These are phyloP conservation scores for Eretmochelys imbricata DNA, from an alignment of 2,113 vertebrate genomes.

Conservation along the genomic window DNA sequence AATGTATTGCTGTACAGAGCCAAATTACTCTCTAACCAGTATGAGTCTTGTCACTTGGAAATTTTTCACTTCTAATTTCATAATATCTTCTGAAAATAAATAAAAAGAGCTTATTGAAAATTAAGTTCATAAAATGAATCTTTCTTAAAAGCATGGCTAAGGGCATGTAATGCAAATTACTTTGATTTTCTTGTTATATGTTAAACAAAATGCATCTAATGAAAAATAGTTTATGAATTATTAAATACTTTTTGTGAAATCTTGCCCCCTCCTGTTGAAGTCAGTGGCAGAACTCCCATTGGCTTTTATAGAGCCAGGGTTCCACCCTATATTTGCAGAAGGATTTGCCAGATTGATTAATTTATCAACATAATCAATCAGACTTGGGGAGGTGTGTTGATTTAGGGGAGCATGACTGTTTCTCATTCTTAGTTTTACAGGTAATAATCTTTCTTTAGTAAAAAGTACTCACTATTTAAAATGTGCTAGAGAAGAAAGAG, in stretches of 20 bases:
- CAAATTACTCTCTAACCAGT: not conserved
- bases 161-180: not conserved
- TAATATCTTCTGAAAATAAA: not conserved
- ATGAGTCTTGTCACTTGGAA: not conserved
- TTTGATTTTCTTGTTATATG: not conserved
- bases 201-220: slow-evolving; percentile 32
- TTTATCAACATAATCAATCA: not conserved
- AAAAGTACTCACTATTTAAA: not conserved
- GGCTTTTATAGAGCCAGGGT: not conserved
- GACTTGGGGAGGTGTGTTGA: not conserved
- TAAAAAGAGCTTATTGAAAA: not conserved
- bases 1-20: not conserved
- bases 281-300: not conserved
- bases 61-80: not conserved
- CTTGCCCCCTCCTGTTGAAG: not conserved
- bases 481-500: not conserved
- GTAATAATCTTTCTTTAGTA: not conserved
- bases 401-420: not conserved
- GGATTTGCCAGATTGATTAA: not conserved
- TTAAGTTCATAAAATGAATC: not conserved
- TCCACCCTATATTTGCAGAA: not conserved
- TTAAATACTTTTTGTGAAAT: not conserved
- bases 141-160: not conserved
- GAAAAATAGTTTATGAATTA: not conserved
- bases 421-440: not conserved